Base-by-base conservation (phyloP, 2,888 invertebrate genomes). In the Glaucopsyche alexis region DNA sequence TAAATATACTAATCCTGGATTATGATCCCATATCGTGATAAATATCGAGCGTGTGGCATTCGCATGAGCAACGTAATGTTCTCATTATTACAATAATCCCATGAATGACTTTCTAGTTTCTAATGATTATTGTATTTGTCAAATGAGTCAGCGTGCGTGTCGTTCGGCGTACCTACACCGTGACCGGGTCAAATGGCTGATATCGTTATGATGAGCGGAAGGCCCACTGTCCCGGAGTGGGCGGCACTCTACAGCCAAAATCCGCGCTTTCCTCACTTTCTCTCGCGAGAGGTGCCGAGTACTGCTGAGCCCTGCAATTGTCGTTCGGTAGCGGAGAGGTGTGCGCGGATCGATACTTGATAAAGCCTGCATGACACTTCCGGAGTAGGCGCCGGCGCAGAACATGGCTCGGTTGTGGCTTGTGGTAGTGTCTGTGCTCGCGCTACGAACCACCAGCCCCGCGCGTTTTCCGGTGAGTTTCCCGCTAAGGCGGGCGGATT, bases 221-320 rank as follows among this genome's bases (percentile, higher is more conserved):
- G 75, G 65, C 69, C 72, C 77, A 80, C 81, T 80, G 82, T 79
- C 79, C 80, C 82, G 84, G 40, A 83, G 82, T 89, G 87, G 92
- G 93, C 90, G 90, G 85, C 84, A 84, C 84, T 88, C 88, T 88
- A 86, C 90, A 88, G 90, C 88, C 90, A 90, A 92, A 92, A 91
- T 91, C 89, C 89, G 89, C 91, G 89, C 93, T 92, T 93, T 92
- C 93, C 92, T 92, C 87, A 91, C 93, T 93, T 92, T 93, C 93
- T 91, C 93, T 93, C 85, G 82, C 60, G 60, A 60, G 92, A 92
- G 91, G 92, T 92, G 92, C 91, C 90, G 91, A 91, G 91, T 89
- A 88, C 88, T 86, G 84, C 87, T 42, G 88, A 90, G 90, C 89
- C 89, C 89, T 86, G 86, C 88, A 84, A 84, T 89, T 87, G 85